These are phyloP conservation scores for Globodera ellingtonae DNA, from an alignment of 1,140 invertebrate species.

Conservation along the genomic window DNA sequence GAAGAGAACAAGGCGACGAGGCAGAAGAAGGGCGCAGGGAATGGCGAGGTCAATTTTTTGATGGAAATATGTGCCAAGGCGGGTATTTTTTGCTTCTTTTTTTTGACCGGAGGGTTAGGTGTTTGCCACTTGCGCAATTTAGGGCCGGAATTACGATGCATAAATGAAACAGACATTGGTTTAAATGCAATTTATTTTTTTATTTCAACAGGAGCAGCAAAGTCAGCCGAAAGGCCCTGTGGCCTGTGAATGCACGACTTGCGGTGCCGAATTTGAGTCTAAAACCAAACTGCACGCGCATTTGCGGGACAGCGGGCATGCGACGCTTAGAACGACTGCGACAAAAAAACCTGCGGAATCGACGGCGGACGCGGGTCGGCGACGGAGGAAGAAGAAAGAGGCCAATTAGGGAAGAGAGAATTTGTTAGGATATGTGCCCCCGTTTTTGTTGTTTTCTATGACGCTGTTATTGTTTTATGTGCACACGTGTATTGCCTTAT, in stretches of 20 bases:
- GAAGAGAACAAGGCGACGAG: neutral
- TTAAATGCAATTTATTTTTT: slow-evolving; percentile 2
- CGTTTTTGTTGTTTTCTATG: neutral
- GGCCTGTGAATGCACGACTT: slow-evolving; percentile 29
- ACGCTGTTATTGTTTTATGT: neutral
- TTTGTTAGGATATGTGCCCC: neutral
- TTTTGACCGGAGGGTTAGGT: neutral
- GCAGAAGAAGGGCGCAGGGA: neutral
- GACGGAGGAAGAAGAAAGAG: slow-evolving; percentile 14
- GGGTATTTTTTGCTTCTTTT: no score
- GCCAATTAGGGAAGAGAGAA: slow-evolving; percentile 3
- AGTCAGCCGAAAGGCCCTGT: slow-evolving; percentile 26
- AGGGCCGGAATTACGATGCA: neutral
- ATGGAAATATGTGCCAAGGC: slow-evolving; percentile 7
- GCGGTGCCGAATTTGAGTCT: slow-evolving; percentile 38
- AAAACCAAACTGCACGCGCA: slow-evolving; percentile 46
- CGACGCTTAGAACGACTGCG: slow-evolving; percentile 30
- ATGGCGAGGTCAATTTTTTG: neutral
- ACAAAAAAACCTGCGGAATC: neutral
- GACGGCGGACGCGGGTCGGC: slow-evolving; percentile 10
- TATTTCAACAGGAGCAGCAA: slow-evolving; percentile 25
- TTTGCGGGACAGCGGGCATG: slow-evolving; percentile 43
- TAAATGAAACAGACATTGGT: slow-evolving; percentile 15
- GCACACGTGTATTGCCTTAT: neutral
- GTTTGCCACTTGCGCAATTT: neutral